Base-by-base conservation (phyloP, 2,888 invertebrate species). In the Ptychoptera albimana region DNA sequence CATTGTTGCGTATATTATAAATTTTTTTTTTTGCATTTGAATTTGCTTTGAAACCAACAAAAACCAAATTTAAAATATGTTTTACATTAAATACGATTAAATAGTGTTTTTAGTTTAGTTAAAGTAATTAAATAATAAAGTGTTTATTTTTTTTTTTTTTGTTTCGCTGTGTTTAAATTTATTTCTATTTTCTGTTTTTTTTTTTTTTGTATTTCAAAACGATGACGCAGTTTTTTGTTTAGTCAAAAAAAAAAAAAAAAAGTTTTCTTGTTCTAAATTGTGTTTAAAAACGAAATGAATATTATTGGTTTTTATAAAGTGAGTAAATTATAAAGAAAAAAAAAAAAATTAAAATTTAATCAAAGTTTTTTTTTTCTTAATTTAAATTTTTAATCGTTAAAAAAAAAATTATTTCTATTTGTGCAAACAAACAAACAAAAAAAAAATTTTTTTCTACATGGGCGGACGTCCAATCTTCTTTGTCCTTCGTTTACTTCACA, bases 391-490 rank as follows among this genome's bases (percentile, higher is more conserved):
- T n/a, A n/a, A 23, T 23, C 23, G 23, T 23, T 23, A 23, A 23
- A 23, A 23, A 23, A 23, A 23, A 23, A 23, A 23, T 3, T 5
- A 23, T 3, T 5, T 5, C 3, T 5, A 23, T 14, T 31, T 16
- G 12, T 30, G 5, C n/a, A 5, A 29, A 29, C 29, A 13, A 39
- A 23, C 29, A 40, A 11, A 40, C 29, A 40, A 31, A 40, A 40
- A 30, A n/a, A 30, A 31, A 31, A 31, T 37, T 23, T 23, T 23
- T 23, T 23, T 23, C 23, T 23, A 23, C 7, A 47, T 49, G 46
- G 47, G 47, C 47, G 49, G 46, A 49, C 42, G 31, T 47, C 48
- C 49, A 48, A 48, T 45, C 48, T 49, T 46, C 49, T 49, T 49
- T 49, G 49, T 49, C 49, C 49, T 49, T 49, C 49, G 45, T 37